Evolutionary conservation across 2,113 vertebrate species (phyloP), one percentile per base, ranked within the genome.

Genomic region (Macquaria australasica): DNA sequence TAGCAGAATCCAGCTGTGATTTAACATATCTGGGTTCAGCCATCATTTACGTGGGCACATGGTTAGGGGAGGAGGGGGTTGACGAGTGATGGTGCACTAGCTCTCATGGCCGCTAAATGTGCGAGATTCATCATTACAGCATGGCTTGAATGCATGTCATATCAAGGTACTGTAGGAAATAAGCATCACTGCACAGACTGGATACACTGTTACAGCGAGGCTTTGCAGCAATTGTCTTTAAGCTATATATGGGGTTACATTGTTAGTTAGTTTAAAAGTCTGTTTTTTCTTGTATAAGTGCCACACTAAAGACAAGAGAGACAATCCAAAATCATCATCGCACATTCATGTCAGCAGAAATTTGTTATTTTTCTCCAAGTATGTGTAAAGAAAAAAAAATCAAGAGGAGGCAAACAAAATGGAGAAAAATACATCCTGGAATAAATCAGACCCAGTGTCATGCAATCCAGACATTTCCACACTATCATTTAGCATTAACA

Each of bases 1-100:
- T 31, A 70, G 90, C 81, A 16, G 74, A 72, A 87, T 82, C 76
- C 58, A 81, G 77, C 70, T 60, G 68, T 89, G 83, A 93, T 93
- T 92, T 88, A 89, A 87, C 74, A 69, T 50, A 51, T 79, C 77
- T 39, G 63, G 37, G 53, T 77, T 80, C 68, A 71, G 77, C 66
- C 82, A 93, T 92, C 70, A 63, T 58, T 93, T 88, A 91, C 45
- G 9, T 45, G 53, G 59, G 34, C 69, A 58, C 63, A 31, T 50
- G 56, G 85, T 37, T 60, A 18, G 23, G 50, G 69, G 39, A n/a
- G 66, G 25, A 1, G 39, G 77, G n/a, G 60, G 50, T 59, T 20
- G 72, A 81, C 11, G 70, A 87, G 64, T 62, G 67, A 75, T 79
- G 67, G 76, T 31, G 8, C 14, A 6, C 39, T 4, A 15, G 60